A percentile compares a stretch with the other conserved stretches of the same genome.
These are phyloP conservation scores for Anableps anableps DNA, from an alignment of 2,797 vertebrate genomes.

Conservation along the genomic window DNA sequence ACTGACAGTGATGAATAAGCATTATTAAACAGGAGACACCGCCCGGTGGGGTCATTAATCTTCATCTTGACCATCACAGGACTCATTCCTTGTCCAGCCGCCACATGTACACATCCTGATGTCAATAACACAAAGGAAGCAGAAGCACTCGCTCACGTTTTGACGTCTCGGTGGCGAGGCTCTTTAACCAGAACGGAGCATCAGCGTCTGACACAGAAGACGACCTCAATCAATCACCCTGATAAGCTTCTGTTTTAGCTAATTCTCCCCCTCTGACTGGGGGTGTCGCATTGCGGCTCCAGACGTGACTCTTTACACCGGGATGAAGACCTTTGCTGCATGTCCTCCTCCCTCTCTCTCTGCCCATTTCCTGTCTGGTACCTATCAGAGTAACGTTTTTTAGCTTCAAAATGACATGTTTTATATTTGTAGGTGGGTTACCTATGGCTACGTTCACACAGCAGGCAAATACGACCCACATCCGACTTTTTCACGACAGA, in stretches of 20 bases:
- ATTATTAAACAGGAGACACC: conserved; percentile 73
- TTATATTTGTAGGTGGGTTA: no score
- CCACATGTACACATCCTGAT: conserved; percentile 34
- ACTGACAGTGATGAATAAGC: conserved; percentile 76
- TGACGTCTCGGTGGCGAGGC: conserved; percentile 21
- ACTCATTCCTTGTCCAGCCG: conserved; percentile 38
- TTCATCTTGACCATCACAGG: conserved; percentile 68
- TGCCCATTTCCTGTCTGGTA: not conserved
- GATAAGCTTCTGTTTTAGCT: conserved; percentile 39
- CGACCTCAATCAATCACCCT: conserved; percentile 48
- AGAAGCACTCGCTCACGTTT: conserved; percentile 11
- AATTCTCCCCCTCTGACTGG: conserved; percentile 61
- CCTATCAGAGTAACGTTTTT: not conserved
- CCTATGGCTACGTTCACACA: no score
- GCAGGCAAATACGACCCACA: no score
- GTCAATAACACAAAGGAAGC: conserved; percentile 41
- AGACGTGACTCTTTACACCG: conserved; percentile 1
- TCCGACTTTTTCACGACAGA: no score
- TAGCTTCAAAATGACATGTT: no score
- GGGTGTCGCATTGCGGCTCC: conserved; percentile 59
- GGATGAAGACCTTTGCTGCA: conserved; percentile 40
- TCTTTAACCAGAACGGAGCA: conserved; percentile 22
- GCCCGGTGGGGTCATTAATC: conserved; percentile 69
- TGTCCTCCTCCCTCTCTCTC: no score
- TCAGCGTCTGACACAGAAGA: conserved; percentile 43